Base-by-base conservation (phyloP, 2,797 vertebrate genomes). In the Hephaestus fuliginosus region DNA sequence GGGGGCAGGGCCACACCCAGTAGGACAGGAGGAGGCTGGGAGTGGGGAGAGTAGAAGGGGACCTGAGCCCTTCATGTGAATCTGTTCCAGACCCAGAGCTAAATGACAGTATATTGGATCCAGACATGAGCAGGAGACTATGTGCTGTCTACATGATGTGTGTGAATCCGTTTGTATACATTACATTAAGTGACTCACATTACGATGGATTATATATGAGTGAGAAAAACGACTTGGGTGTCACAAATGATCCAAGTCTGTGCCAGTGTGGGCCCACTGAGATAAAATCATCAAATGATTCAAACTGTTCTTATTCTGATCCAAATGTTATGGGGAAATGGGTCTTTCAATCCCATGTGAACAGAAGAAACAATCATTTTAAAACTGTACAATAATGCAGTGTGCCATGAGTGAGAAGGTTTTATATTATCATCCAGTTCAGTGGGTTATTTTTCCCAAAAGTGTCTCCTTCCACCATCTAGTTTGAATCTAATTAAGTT, bases 91-190 rank as follows among this genome's bases (percentile, higher is more conserved):
- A 97, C 95, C 46, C 36, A 14, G 3, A 89, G 92, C 94, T 93
- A 95, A 96, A 96, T 95, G 95, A 96, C 94, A 94, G 91, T 89
- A 95, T 97, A 97, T 97, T 97, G 94, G 95, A 97, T 96, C 96
- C 96, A 97, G 96, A 97, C 95, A 90, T 76, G 89, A 89, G 92
- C 93, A 92, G 93, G 66, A 70, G 51, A 95, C 87, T 91, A 3
- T 58, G 44, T 52, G 73, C 17, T 68, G 39, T 65, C 15, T 33
- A 10, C 28, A 36, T 39, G n/a, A 33, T 64, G 36, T 41, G 25
- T 56, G 22, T 43, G 55, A 63, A 46, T 57, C 48, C 36, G 15
- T 61, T 55, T 61, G 10, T 12, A 55, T 25, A 22, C 62, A 49
- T 76, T 41, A 22, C 9, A 60, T 78, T 63, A 17, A 69, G 6